Evolutionary conservation across 2,888 invertebrate species (phyloP), one percentile per base, ranked within the genome.

Genomic region (Vandiemenella viatica): DNA sequence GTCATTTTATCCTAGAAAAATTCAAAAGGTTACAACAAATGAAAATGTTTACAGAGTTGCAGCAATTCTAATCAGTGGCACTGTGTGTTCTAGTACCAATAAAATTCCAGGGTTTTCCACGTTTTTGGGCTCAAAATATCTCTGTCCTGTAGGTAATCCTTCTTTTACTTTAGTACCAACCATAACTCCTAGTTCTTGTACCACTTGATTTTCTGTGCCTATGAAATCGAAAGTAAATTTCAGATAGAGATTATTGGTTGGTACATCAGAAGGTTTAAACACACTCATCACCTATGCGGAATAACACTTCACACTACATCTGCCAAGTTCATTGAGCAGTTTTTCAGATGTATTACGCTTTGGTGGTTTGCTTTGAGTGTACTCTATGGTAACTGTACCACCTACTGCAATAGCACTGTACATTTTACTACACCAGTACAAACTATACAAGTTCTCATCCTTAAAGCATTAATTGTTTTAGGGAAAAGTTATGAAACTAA

Each of bases 361-460:
- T 15, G 38, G 38, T 38, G 38, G 38, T 38, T 13, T 38, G 38
- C 38, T 38, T 38, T 38, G n/a, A 38, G n/a, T 38, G 15, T 38
- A 38, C 16, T 38, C 3, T 38, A 38, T 16, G 15, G 38, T 38
- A 38, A 38, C 38, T 38, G n/a, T 15, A 38, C 16, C 16, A 38
- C 16, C 15, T 38, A 15, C 38, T 15, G 38, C 7, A 15, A 38
- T 38, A 38, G 38, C 10, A 16, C 38, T 38, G 38, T 38, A 38
- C 10, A 1, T 38, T 38, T 38, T 38, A 38, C 15, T 38, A 38
- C 4, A 38, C 38, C 38, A n/a, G 38, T 38, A 10, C 38, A n/a
- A n/a, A n/a, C n/a, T n/a, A n/a, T n/a, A n/a, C n/a, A n/a, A n/a
- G n/a, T n/a, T n/a, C n/a, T n/a, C n/a, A 32, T 32, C 32, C 32